phyloP scores from a whole-genome alignment of 1,140 invertebrate genomes.

The Drosophila repleta region DNA sequence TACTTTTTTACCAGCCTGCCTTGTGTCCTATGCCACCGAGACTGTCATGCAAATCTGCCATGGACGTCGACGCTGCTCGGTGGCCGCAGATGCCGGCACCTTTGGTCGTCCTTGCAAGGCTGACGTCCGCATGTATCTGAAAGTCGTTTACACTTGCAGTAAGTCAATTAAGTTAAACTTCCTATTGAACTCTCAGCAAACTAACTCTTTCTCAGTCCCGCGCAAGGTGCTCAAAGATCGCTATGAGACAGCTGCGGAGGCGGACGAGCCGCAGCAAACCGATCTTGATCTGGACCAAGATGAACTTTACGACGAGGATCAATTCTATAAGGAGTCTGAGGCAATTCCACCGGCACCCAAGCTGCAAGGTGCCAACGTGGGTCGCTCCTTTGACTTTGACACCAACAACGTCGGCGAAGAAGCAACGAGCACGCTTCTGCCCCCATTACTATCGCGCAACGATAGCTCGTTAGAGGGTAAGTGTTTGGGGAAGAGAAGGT shows the following conservation, averaged over 20 bases:
- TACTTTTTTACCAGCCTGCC: constrained; percentile 88
- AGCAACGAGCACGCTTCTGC: constrained; percentile 55
- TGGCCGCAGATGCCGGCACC: constrained; percentile 91
- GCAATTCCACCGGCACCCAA: constrained; percentile 74
- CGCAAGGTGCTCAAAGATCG: constrained; percentile 91
- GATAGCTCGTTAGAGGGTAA: constrained; percentile 68
- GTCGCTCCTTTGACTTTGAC: constrained; percentile 54
- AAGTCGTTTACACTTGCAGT: constrained; percentile 97
- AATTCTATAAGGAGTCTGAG: constrained; percentile 78
- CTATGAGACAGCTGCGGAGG: constrained; percentile 89
- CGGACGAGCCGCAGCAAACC: constrained; percentile 87
- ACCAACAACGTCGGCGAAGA: constrained; percentile 20
- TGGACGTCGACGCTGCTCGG: constrained; percentile 91
- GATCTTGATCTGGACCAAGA: constrained; percentile 84
- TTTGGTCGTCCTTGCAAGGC: constrained; percentile 93
- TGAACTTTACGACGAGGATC: constrained; percentile 84
- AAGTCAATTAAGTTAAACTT: constrained; percentile 84
- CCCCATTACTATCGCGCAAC: constrained; percentile 56
- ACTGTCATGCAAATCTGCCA: constrained; percentile 95
- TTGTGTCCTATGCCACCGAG: constrained; percentile 93
- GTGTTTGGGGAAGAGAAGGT: not conserved
- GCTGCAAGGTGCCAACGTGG: constrained; percentile 64
- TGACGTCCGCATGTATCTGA: constrained; percentile 93
- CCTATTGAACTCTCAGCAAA: not conserved
- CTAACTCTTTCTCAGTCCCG: constrained; percentile 87